Base-by-base conservation (phyloP, 2,113 vertebrate genomes). In the Melanotaenia duboulayi region DNA sequence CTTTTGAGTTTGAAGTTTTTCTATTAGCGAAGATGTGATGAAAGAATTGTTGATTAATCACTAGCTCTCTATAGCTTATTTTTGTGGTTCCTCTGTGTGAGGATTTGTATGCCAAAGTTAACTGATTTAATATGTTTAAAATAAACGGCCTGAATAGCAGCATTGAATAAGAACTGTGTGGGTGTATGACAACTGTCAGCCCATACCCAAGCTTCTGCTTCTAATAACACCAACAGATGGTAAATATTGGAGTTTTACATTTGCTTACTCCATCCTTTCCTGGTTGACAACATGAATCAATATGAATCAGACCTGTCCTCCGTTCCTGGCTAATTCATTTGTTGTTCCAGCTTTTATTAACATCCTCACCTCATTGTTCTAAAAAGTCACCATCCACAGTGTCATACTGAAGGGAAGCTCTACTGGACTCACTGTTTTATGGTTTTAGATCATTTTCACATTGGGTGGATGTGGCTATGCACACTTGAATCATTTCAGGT, bases 161-260 rank as follows among this genome's bases (percentile, higher is more conserved):
- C 91, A 91, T 88, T 90, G 85, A 75, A 85, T 48, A 76, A 88
- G 69, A 74, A 82, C 64, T 71, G 82, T 74, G 78, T 69, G 71
- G 82, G 73, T 77, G 74, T 74, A 72, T 65, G 68, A 82, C 81
- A 91, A 82, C 86, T 19, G 65, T 71, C 82, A 48, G 82, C 81
- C 84, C 85, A 56, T 78, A 86, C 90, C 91, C 89, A 63, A 86
- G 70, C 80, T 81, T 59, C 78, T 74, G 87, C 82, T 80, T 93
- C 89, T 91, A 93, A 94, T 93, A 94, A 94, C 92, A 91, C 17
- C 78, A 80, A 84, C 76, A 74, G 61, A 92, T 87, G 75, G 93
- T 92, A 93, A 95, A 94, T 94, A 95, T 94, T 94, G 89, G 92
- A 94, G 94, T 93, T 94, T 93, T 95, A 92, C 92, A 94, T 91